A percentile compares a stretch with the other conserved stretches of the same genome.
phyloP scores from a whole-genome alignment of 2,888 invertebrate genomes.

The Bursaphelenchus okinawaensis region DNA sequence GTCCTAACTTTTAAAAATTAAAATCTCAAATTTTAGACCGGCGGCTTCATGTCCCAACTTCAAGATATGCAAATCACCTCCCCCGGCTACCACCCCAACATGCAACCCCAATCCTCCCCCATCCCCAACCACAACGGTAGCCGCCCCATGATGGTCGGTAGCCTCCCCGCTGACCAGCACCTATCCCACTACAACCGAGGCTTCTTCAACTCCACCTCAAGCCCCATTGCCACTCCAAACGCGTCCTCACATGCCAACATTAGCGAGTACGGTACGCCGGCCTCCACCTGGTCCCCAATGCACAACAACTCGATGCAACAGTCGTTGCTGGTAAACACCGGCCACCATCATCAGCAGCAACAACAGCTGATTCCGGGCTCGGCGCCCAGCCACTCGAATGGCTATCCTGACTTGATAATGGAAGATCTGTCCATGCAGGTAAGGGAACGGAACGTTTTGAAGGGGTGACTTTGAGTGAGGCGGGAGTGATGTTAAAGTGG shows the following conservation, averaged over 20 bases:
- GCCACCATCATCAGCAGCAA: constrained; percentile 18
- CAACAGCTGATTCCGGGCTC: constrained; percentile 27
- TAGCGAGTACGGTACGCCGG: constrained; percentile 32
- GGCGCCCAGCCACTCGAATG: constrained; percentile 3
- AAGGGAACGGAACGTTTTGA: neutral
- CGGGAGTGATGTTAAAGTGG: too few relatives aligned
- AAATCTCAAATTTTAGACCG: constrained; percentile 31
- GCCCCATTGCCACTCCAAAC: constrained; percentile 27
- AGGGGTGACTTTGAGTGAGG: too few relatives aligned
- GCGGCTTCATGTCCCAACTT: constrained; percentile 51
- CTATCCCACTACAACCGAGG: constrained; percentile 7
- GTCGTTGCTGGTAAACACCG: constrained; percentile 23
- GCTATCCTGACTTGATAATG: constrained; percentile 44
- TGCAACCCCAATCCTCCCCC: constrained; percentile 18
- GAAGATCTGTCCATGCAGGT: constrained; percentile 47
- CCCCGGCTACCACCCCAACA: constrained; percentile 21
- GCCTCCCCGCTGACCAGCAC: constrained; percentile 23
- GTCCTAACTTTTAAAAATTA: neutral
- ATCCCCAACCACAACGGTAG: constrained; percentile 5
- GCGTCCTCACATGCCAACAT: constrained; percentile 18
- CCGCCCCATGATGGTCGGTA: constrained; percentile 23
- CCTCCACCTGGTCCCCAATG: constrained; percentile 28
- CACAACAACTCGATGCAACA: constrained; percentile 9
- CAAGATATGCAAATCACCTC: constrained; percentile 56
- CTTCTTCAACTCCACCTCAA: constrained; percentile 20